Evolutionary conservation across 2,113 vertebrate genomes (phyloP).

Genomic region (Dunckerocampus dactyliophorus): DNA sequence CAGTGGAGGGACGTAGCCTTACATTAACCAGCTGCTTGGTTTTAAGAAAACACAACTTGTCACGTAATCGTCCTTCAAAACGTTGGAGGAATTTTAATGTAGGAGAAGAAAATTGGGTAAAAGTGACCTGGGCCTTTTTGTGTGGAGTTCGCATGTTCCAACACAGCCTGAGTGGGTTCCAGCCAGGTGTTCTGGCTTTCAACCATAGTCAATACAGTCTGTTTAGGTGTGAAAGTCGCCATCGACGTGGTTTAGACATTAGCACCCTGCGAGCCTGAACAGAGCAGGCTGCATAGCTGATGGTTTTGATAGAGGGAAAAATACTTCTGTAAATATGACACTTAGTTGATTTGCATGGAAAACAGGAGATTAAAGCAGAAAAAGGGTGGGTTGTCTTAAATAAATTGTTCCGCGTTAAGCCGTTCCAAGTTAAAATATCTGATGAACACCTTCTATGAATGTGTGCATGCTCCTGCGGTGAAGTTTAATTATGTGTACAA

Average conservation of each 20-base stretch:
- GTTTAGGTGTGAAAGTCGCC: neutral
- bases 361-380: neutral
- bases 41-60: slow-evolving; percentile 67
- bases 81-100: slow-evolving; percentile 59
- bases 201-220: neutral
- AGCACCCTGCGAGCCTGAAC: neutral
- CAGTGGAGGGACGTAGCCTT: slow-evolving; percentile 26
- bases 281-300: neutral
- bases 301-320: neutral
- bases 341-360: slow-evolving; percentile 20
- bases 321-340: slow-evolving; percentile 5
- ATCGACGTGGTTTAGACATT: neutral
- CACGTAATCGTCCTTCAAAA: slow-evolving; percentile 59
- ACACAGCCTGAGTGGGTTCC: neutral
- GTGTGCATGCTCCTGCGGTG: slow-evolving; percentile 16
- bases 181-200: neutral
- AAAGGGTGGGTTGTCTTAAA: slow-evolving; percentile 19
- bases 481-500: slow-evolving; percentile 42
- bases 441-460: slow-evolving; percentile 4
- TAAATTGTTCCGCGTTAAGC: slow-evolving; percentile 6
- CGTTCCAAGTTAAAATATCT: slow-evolving; percentile 17
- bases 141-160: neutral
- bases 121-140: slow-evolving; percentile 9
- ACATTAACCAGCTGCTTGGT: slow-evolving; percentile 63
- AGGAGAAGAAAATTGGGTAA: slow-evolving; percentile 47